Conservation (phyloP, 1,140 invertebrate genomes). For the Drosophila pectinifera region DNA sequence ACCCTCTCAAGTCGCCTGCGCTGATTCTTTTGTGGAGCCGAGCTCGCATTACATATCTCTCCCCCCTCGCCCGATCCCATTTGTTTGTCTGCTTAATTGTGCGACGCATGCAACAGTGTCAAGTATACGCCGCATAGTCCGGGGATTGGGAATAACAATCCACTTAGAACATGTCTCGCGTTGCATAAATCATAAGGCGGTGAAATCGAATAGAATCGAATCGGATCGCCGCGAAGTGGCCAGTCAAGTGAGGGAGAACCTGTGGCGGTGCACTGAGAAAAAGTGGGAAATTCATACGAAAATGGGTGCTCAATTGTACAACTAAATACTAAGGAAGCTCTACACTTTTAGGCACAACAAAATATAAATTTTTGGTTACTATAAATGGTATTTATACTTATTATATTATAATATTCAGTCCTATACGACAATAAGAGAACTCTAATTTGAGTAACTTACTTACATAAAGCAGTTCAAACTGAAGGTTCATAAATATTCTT, state of each 20-base stretch:
- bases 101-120: constrained; percentile 66
- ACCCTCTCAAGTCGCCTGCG: constrained; percentile 24
- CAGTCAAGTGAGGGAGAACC: constrained; percentile 53
- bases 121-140: constrained; percentile 68
- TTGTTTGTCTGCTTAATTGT: constrained; percentile 56
- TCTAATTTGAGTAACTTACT: neutral
- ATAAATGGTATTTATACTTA: too few species aligned
- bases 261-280: constrained; percentile 22
- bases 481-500: neutral
- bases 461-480: neutral
- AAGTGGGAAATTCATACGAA: too few species aligned
- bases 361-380: too few species aligned
- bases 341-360: too few species aligned
- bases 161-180: constrained; percentile 51
- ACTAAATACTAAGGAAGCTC: too few species aligned
- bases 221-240: constrained; percentile 36
- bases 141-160: constrained; percentile 1
- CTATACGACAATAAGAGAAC: neutral
- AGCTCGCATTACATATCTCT: constrained; percentile 42
- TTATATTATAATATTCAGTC: too few species aligned
- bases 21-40: constrained; percentile 40
- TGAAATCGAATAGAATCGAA: constrained; percentile 37
- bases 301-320: too few species aligned
- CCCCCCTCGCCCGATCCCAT: constrained; percentile 27
- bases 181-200: constrained; percentile 61